Evolutionary conservation across 2,797 vertebrate genomes (phyloP).

Genomic region (Acipenser transmontanus): DNA sequence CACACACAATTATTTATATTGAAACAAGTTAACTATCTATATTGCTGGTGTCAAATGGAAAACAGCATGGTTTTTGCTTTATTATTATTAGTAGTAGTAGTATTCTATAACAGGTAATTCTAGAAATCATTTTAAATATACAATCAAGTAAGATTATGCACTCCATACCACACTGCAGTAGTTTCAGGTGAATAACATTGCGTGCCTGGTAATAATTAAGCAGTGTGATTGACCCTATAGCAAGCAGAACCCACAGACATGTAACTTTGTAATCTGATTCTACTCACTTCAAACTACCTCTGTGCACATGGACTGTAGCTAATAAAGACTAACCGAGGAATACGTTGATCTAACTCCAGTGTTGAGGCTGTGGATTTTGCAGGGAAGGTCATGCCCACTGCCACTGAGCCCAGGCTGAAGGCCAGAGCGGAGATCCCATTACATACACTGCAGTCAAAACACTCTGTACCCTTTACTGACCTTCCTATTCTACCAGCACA

Average conservation of each 20-base stretch:
- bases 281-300: not conserved
- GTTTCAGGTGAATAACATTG: not conserved
- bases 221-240: not conserved
- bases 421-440: conserved; percentile 5
- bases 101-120: too few species aligned
- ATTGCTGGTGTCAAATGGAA: too few species aligned
- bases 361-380: not conserved
- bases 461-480: too few species aligned
- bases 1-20: too few species aligned
- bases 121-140: too few species aligned
- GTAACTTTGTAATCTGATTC: not conserved
- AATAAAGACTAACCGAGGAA: not conserved
- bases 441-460: not conserved
- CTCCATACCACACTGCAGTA: not conserved
- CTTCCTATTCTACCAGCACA: too few species aligned
- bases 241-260: not conserved
- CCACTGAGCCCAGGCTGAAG: not conserved
- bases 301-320: not conserved
- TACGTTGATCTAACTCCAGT: not conserved
- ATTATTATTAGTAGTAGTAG: too few species aligned
- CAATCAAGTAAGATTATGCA: too few species aligned
- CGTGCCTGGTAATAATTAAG: conserved; percentile 3
- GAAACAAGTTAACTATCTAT: too few species aligned
- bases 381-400: not conserved
- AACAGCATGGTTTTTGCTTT: too few species aligned